These are phyloP conservation scores for Bolinopsis microptera DNA, from an alignment of 37 sponge, comb jelly and placozoan genomes.

Conservation along the genomic window DNA sequence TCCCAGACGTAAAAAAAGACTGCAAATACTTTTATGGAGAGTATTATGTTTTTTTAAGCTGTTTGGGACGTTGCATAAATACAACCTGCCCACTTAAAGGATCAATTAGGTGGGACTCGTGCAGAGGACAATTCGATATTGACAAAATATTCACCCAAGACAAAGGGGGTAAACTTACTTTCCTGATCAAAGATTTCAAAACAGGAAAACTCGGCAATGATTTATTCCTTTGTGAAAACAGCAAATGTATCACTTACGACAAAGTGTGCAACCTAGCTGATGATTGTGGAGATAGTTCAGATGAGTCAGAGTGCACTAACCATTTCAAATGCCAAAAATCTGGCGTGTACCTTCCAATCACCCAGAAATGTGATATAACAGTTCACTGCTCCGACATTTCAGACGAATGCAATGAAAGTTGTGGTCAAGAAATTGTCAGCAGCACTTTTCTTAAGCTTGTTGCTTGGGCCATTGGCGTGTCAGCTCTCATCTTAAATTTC, in stretches of 20 bases:
- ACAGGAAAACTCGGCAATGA: not conserved
- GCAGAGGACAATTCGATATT: not conserved
- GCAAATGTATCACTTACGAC: not conserved
- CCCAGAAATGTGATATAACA: not conserved
- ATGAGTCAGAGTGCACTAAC: not conserved
- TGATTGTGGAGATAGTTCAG: not conserved
- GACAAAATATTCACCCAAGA: not conserved
- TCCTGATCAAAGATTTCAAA: not conserved
- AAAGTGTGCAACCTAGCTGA: not conserved
- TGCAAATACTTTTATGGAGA: not conserved
- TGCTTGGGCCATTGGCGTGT: not conserved
- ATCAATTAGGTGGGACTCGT: not conserved
- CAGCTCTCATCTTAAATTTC: not conserved
- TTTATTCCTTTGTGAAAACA: not conserved
- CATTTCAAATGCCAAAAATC: not conserved
- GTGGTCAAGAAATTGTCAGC: not conserved
- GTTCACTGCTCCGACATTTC: not conserved
- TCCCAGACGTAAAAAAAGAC: not conserved
- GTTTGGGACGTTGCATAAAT: not conserved
- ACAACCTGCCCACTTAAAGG: not conserved
- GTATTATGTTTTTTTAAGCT: not conserved
- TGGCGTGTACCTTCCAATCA: not conserved
- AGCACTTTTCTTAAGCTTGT: not conserved
- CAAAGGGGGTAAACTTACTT: not conserved
- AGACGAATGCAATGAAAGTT: slow-evolving; percentile 30